Percentiles rank a stretch among this genome's conserved stretches.
phyloP scores from a whole-genome alignment of 64 coral and sea anemone species.

The Montipora sp. region DNA sequence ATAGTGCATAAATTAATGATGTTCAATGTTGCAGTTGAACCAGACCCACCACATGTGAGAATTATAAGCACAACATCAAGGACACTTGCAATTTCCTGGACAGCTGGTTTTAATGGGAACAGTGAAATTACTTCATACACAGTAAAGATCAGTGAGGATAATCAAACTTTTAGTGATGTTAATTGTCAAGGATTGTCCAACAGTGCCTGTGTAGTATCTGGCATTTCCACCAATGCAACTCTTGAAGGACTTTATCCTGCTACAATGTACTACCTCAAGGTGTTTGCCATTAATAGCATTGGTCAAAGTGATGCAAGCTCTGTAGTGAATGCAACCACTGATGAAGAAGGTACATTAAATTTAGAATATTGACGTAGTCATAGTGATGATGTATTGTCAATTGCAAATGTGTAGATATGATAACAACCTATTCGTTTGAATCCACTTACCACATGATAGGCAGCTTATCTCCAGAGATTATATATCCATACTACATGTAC shows the following conservation, averaged over 20 bases:
- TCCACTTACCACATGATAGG: no score
- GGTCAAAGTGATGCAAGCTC: background rate
- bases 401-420: no score
- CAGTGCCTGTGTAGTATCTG: background rate
- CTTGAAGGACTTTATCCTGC: background rate
- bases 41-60: background rate
- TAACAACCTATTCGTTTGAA: no score
- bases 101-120: conserved; percentile 24
- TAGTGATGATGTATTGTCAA: no score
- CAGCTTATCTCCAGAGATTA: no score
- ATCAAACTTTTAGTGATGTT: background rate
- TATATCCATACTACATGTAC: no score
- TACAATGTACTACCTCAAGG: background rate
- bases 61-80: background rate
- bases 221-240: background rate
- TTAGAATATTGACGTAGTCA: no score
- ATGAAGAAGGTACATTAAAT: conserved; percentile 38
- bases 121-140: conserved; percentile 1
- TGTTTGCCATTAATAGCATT: conserved; percentile 2
- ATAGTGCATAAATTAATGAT: background rate
- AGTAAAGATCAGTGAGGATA: background rate
- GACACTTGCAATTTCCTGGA: background rate
- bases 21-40: background rate
- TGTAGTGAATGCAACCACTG: background rate
- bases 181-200: background rate